Evolutionary conservation across 2,113 vertebrate species (phyloP), one percentile per base, ranked within the genome.

Genomic region (Pelvicachromis taeniatus): DNA sequence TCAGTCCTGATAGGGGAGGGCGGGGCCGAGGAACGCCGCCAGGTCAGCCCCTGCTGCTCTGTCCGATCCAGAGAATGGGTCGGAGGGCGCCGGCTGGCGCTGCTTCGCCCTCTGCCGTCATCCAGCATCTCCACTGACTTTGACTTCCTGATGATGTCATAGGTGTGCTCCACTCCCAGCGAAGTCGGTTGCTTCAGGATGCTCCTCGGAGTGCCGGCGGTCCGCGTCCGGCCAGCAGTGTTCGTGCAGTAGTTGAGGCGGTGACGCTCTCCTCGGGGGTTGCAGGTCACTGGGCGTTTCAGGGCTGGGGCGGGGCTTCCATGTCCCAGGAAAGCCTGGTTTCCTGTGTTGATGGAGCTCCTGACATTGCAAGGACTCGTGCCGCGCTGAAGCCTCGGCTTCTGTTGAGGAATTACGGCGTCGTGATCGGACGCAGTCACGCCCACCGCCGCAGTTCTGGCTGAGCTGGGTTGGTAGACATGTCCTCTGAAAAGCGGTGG

Each of bases 111-210:
- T 6, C n/a, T 19, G 10, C 8, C 4, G 1, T 77, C 79, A 26
- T 91, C 91, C 40, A 97, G 89, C 1, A 86, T 88, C 90, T 97
- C 97, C 50, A 90, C 95, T 0, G 96, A 97, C 83, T 42, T 91
- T 12, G 96, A 95, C 90, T 96, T 97, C 83, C 89, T 92, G 31
- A 97, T 87, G 68, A 85, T 85, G 78, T 97, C 94, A 0, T 87
- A 80, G 48, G 91, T 40, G 31, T 83, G 50, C 26, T 58, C 88
- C 0, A 86, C 40, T 2, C 79, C 84, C 9, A 95, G 89, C 4
- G 88, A 26, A 6, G 31, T 90, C 2, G 95, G 89, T 85, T 95
- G 95, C 89, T 97, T 98, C 88, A 97, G 92, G 91, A 98, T 98
- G 70, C 97, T 91, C 87, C 97, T 97, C 1, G 96, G 96, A 9